Evolutionary conservation across 2,797 vertebrate species (phyloP).

Genomic region (Manis crassicaudata): DNA sequence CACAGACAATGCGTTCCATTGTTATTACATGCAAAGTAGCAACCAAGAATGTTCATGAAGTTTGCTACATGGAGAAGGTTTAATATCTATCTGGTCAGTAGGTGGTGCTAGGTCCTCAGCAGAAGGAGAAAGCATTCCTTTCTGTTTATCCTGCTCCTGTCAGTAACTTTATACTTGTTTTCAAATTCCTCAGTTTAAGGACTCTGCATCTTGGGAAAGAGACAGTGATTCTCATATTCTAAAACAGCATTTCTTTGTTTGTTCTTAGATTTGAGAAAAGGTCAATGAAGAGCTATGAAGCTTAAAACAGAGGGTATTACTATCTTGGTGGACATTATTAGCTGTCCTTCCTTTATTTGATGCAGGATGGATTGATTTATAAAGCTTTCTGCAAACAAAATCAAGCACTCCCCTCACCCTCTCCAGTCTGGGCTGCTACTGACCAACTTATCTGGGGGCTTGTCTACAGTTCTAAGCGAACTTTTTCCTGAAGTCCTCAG

Average conservation of each 20-base stretch:
- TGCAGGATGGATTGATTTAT: background rate
- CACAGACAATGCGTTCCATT: background rate
- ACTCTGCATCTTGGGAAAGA: background rate
- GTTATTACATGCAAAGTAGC: background rate
- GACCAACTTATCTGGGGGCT: background rate
- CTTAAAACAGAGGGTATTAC: background rate
- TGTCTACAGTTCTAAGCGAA: background rate
- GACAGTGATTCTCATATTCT: background rate
- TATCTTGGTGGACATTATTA: background rate
- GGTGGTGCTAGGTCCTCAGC: slow-evolving; percentile 82
- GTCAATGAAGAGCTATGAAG: fast-evolving
- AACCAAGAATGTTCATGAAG: background rate
- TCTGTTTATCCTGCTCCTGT: background rate
- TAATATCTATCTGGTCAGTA: slow-evolving; percentile 68
- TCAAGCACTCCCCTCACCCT: no score
- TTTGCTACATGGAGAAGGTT: background rate
- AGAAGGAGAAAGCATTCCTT: background rate
- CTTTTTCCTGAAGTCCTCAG: background rate
- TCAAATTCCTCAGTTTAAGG: background rate
- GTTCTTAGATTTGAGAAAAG: slow-evolving; percentile 3
- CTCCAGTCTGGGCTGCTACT: fast-evolving
- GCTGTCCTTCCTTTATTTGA: background rate
- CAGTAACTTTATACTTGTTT: background rate
- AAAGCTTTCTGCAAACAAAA: background rate
- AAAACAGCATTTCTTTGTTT: background rate